Percentiles rank a stretch among this genome's conserved stretches.
phyloP scores from a whole-genome alignment of 2,797 vertebrate genomes.

The Spatula clypeata region DNA sequence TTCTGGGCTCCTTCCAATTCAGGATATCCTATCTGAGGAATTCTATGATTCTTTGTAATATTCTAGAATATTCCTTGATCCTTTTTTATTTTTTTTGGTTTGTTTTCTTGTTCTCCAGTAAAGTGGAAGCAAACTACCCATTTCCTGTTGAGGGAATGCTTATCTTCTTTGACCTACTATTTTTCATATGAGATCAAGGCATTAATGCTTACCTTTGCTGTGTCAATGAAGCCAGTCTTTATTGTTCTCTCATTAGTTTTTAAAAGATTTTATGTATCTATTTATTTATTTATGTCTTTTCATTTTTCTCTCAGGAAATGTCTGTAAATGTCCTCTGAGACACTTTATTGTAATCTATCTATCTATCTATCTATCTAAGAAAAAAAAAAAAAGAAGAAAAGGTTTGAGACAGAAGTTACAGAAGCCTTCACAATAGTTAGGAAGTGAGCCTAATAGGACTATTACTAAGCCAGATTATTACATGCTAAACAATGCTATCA shows the following conservation, averaged over 20 bases:
- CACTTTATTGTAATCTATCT: neutral
- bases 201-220: neutral
- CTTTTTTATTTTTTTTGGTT: neutral
- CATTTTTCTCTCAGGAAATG: neutral
- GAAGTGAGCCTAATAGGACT: neutral
- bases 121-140: fast-evolving
- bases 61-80: neutral
- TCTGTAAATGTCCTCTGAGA: neutral
- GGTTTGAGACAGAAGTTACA: neutral
- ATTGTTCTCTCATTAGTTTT: neutral
- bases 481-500: neutral
- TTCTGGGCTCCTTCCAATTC: too few relatives aligned
- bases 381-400: neutral
- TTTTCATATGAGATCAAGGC: fast-evolving
- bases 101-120: neutral
- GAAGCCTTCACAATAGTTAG: neutral
- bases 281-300: neutral
- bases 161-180: neutral
- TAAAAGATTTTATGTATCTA: neutral
- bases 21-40: too few relatives aligned
- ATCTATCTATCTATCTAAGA: neutral
- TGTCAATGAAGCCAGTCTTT: neutral
- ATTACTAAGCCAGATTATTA: neutral
- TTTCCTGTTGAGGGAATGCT: neutral
- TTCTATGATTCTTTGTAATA: too few relatives aligned